Evolutionary conservation across 1,140 invertebrate genomes (phyloP), one percentile per base, ranked within the genome.

Genomic region (Drosophila kohkoa): DNA sequence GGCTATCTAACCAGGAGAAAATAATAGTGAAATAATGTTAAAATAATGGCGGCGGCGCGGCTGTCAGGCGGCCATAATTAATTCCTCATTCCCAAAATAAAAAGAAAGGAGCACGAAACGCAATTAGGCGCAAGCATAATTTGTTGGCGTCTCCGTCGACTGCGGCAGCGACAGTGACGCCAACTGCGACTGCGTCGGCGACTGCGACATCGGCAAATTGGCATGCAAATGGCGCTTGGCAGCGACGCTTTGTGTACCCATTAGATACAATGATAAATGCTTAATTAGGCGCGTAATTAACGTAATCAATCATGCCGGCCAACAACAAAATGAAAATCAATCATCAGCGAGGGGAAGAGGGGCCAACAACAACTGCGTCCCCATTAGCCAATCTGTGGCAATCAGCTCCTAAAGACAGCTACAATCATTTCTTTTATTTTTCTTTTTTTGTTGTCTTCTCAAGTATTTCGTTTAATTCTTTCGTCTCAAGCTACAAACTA

Each of bases 231-330:
- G 59, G 68, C 66, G 51, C 3, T 76, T 60, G 68, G 68, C 15
- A 38, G 43, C 54, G 49, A 43, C 55, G 41, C 30, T 74, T 57
- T 59, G 72, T 60, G 72, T 48, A 73, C 54, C 70, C 68, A 82
- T 75, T 77, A 80, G 81, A 83, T 83, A 85, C 69, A 74, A 70
- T 85, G 85, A 88, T 88, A 88, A 89, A 78, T 88, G 83, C 82
- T 79, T 88, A 88, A 88, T 88, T 88, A 88, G 81, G 77, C 80
- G 85, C 71, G 75, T 89, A 89, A 89, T 89, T 89, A 89, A 83
- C 54, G 81, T 89, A 89, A 89, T 89, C 85, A 89, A 89, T 89
- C 85, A 88, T 83, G 67, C 43, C 49, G 58, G 54, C 60, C 41
- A 69, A 75, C 20, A 75, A 75, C 67, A 70, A 64, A 71, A 69